These are phyloP conservation scores for Parnassius smintheus DNA, from an alignment of 2,888 invertebrate genomes.

Conservation along the genomic window DNA sequence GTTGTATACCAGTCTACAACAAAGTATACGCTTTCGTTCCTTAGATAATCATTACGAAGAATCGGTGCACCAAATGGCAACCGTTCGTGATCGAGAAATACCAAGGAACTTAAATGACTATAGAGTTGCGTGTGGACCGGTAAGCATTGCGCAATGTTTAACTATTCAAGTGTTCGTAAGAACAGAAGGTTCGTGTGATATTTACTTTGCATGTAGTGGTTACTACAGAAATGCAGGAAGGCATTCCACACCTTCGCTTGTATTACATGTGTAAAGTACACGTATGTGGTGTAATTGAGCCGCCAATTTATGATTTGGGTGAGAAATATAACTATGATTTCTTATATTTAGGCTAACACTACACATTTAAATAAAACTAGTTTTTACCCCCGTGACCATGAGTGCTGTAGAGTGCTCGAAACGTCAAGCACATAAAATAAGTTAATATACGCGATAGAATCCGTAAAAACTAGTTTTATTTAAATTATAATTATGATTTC, in stretches of 20 bases:
- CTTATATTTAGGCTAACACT: no score
- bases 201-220: slow-evolving; percentile 15
- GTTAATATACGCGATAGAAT: no score
- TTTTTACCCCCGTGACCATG: no score
- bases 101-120: slow-evolving; percentile 18
- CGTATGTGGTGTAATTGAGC: no score
- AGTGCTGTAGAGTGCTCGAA: no score
- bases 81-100: slow-evolving; percentile 18
- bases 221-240: background rate
- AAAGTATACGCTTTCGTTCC: no score
- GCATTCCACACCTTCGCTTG: background rate
- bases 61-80: slow-evolving; percentile 5
- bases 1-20: background rate
- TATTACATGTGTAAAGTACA: background rate
- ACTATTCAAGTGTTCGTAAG: slow-evolving; percentile 16
- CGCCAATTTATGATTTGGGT: no score
- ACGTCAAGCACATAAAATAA: no score
- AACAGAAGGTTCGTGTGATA: slow-evolving; percentile 17
- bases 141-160: slow-evolving; percentile 16
- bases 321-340: no score
- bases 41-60: slow-evolving; percentile 12
- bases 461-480: no score
- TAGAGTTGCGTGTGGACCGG: slow-evolving; percentile 15
- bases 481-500: no score
- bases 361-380: no score